Percentiles rank a stretch among this genome's conserved stretches.
Conservation (phyloP, 2,888 invertebrate species). For the Tenthredo mesomela region DNA sequence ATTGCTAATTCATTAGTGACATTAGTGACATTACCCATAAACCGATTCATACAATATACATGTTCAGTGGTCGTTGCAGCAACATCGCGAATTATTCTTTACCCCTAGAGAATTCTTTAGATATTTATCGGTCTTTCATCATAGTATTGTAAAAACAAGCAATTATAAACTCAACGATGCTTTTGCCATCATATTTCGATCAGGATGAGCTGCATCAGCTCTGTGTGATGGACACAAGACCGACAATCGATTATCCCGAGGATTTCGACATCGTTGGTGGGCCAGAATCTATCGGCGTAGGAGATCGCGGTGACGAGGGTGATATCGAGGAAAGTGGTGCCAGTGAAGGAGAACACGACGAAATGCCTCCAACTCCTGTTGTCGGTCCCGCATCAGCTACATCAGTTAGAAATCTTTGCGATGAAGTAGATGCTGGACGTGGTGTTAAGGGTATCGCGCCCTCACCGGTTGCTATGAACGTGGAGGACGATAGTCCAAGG, state of each 20-base stretch:
- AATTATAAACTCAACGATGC: constrained; percentile 3
- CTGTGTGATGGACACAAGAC: constrained; percentile 72
- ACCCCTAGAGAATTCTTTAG: neutral
- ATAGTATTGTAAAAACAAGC: neutral
- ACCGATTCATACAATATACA: constrained; percentile 27
- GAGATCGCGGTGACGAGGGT: constrained; percentile 70
- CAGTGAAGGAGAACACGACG: constrained; percentile 66
- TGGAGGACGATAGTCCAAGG: constrained; percentile 60
- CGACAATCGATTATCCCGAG: constrained; percentile 57
- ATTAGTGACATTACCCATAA: neutral
- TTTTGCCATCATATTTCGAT: constrained; percentile 31
- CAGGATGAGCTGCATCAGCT: constrained; percentile 76
- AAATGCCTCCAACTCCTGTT: constrained; percentile 74
- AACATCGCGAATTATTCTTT: neutral
- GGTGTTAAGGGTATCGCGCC: constrained; percentile 56
- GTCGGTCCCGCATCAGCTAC: constrained; percentile 67
- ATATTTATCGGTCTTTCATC: neutral
- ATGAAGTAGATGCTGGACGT: constrained; percentile 66
- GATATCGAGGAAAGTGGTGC: constrained; percentile 70
- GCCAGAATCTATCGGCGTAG: constrained; percentile 58
- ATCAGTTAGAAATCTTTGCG: constrained; percentile 65
- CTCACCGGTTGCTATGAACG: constrained; percentile 2
- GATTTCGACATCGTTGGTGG: constrained; percentile 57
- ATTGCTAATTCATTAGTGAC: neutral
- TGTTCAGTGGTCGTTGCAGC: constrained; percentile 18